Evolutionary conservation across 2,888 invertebrate species (phyloP).

Genomic region (Chymomyza amoena): DNA sequence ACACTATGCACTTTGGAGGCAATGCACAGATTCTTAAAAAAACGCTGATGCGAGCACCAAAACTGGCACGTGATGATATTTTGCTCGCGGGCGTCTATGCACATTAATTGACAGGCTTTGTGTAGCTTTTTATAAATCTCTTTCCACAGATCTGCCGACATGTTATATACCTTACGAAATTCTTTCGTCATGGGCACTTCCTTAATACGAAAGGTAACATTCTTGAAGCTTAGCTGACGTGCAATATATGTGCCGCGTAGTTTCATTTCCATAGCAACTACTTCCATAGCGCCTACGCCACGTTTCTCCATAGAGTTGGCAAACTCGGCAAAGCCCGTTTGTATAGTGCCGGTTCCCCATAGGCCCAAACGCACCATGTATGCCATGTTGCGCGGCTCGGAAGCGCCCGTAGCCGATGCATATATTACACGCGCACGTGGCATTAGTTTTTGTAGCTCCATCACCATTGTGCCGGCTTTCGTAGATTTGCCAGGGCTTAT

Average conservation of each 20-base stretch:
- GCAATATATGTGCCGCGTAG: constrained; percentile 99
- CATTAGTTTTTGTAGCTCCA: constrained; percentile 95
- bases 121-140: constrained; percentile 97
- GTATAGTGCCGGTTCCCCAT: constrained; percentile 98
- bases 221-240: constrained; percentile 97
- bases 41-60: constrained; percentile 99
- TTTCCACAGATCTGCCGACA: constrained; percentile 96
- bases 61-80: constrained; percentile 99
- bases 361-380: constrained; percentile 99
- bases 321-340: constrained; percentile 95
- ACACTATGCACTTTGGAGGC: constrained; percentile 95
- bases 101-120: constrained; percentile 94
- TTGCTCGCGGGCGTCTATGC: constrained; percentile 94
- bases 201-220: constrained; percentile 97
- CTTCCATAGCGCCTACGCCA: constrained; percentile 99
- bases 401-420: constrained; percentile 97
- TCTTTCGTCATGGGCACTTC: constrained; percentile 93
- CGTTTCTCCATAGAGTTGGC: constrained; percentile 97
- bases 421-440: constrained; percentile 96
- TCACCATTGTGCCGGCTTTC: constrained; percentile 96
- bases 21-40: constrained; percentile 99
- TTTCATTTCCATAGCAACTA: constrained; percentile 99
- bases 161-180: constrained; percentile 94
- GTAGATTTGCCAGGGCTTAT: constrained; percentile 97
- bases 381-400: constrained; percentile 99